Percentiles rank a stretch among this genome's conserved stretches.
These are phyloP conservation scores for Gallinago nigripennis DNA, from an alignment of 2,797 vertebrate genomes.

Conservation along the genomic window DNA sequence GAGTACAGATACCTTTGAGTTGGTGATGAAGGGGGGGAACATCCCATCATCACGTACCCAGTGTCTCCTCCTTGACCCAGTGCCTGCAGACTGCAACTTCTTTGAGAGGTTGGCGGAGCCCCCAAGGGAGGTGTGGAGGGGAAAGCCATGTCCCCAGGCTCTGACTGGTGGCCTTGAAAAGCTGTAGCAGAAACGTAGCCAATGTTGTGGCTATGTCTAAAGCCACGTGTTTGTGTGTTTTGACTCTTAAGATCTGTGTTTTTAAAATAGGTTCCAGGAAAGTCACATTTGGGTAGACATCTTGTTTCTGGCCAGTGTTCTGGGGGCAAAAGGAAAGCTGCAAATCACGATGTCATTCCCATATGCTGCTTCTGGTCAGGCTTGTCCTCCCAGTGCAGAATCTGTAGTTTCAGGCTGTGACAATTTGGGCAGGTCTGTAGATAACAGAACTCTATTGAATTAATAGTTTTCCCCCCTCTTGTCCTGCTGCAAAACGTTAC, in stretches of 20 bases:
- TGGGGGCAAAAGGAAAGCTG: not conserved
- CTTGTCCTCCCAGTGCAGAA: not conserved
- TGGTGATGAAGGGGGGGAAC: not conserved
- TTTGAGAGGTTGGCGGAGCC: not conserved
- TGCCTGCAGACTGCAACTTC: not conserved
- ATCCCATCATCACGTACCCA: not conserved
- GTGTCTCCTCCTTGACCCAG: not conserved
- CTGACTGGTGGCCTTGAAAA: not conserved
- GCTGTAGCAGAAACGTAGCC: fast-evolving
- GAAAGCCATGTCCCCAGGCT: not conserved
- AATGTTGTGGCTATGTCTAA: slow-evolving; percentile 40
- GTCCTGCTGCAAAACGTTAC: not conserved
- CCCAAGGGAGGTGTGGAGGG: not conserved
- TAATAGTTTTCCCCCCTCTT: not conserved
- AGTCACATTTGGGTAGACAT: not conserved
- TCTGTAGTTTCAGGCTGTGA: not conserved
- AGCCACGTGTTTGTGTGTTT: not conserved
- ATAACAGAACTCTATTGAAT: not conserved
- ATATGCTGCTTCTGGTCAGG: not conserved
- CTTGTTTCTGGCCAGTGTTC: not conserved
- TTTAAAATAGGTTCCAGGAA: not conserved
- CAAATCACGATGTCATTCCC: not conserved
- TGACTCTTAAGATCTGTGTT: slow-evolving; percentile 13
- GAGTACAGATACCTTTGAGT: not conserved
- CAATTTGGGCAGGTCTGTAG: not conserved